Base-by-base conservation (phyloP, 2,113 vertebrate genomes). In the Scopus umbretta region DNA sequence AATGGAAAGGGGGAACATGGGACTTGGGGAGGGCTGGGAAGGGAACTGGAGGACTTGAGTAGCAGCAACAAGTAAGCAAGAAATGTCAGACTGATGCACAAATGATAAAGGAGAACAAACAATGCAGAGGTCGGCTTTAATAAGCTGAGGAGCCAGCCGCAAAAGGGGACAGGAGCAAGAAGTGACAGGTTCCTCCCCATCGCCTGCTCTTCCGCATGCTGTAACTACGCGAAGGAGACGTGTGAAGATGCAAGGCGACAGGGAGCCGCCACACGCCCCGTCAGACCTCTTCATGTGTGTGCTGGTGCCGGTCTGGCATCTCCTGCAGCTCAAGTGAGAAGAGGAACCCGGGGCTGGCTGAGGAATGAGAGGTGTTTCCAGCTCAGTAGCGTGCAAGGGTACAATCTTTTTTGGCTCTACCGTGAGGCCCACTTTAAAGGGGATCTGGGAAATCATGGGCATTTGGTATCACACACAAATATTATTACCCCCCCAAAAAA, bases 201-300 rank as follows among this genome's bases (percentile, higher is more conserved):
- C 61, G 63, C 67, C 29, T 53, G 61, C 47, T 67, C 45, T 74
- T 27, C 21, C 8, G 7, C 36, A 22, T 0, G 0, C 70, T 38
- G n/a, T 38, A 38, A 61, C 11, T 36, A 17, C 23, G 11, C 17
- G 23, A 61, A 61, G 25, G 70, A 87, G 68, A 53, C 1, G 2
- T 43, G 53, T 62, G 81, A 79, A 94, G 49, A 10, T 50, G 42
- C 25, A 22, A n/a, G 70, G 78, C 2, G 8, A 53, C 19, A 29
- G 45, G 63, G 34, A 78, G 66, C 71, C 1, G 3, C 49, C 58
- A 12, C 42, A 23, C 0, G 4, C 32, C 53, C 49, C 0, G 0
- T 11, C 82, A 49, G 59, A 36, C 13, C 47, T 67, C n/a, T 11
- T 62, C 32, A 2, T 3, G 0, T 34, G 9, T 29, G 45, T 36